Conservation (phyloP, 2,888 invertebrate genomes). For the Macrosoma leucophasiata region DNA sequence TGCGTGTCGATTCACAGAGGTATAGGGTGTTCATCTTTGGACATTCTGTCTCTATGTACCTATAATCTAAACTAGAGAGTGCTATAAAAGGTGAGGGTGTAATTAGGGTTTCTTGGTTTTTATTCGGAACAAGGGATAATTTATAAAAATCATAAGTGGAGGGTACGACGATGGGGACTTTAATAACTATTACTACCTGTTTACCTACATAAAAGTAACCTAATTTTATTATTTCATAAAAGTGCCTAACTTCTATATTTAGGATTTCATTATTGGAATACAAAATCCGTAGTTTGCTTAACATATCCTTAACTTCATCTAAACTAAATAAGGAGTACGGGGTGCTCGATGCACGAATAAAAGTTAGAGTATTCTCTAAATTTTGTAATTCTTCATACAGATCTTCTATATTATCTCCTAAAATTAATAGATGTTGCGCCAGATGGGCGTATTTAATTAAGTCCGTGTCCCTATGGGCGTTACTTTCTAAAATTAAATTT, state of each 20-base stretch:
- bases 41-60: conserved; percentile 16
- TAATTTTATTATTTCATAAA: conserved; percentile 9
- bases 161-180: conserved; percentile 7
- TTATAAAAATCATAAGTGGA: conserved; percentile 7
- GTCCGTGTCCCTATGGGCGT: too few relatives aligned
- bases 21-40: conserved; percentile 11
- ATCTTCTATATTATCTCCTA: too few relatives aligned
- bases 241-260: conserved; percentile 8
- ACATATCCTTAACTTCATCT: neutral
- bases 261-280: conserved; percentile 6
- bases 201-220: conserved; percentile 10
- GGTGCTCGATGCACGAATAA: too few relatives aligned
- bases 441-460: too few relatives aligned
- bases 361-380: too few relatives aligned
- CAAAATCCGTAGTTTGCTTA: conserved; percentile 8
- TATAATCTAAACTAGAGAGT: conserved; percentile 4
- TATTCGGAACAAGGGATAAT: conserved; percentile 9
- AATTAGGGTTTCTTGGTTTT: conserved; percentile 6
- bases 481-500: too few relatives aligned
- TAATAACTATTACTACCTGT: conserved; percentile 9
- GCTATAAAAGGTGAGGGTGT: conserved; percentile 11
- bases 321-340: conserved; percentile 3
- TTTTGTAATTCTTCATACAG: too few relatives aligned
- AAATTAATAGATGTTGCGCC: too few relatives aligned
- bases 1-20: conserved; percentile 17